Evolutionary conservation across 2,888 invertebrate genomes (phyloP), one percentile per base, ranked within the genome.

Genomic region (Idaea dimidiata): DNA sequence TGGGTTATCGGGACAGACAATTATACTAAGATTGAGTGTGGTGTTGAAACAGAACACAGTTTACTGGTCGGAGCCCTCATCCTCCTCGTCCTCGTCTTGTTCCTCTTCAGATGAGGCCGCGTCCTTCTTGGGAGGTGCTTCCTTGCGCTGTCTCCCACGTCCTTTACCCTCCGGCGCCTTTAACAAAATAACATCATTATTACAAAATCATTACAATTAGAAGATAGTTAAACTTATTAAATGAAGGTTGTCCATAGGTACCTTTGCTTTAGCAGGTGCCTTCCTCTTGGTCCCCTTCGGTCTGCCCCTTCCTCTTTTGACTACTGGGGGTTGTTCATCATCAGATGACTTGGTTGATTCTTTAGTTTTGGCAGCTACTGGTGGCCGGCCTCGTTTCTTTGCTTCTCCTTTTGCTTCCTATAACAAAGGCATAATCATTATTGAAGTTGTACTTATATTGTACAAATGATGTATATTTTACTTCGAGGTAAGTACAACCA

Each of bases 211-310:
- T 18, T 55, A 56, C 16, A 62, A 54, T 57, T 58, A 56, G 17
- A 17, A 16, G 17, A 7, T 32, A 31, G 32, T 54, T 17, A 17
- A 16, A 58, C 31, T 4, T 55, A 18, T 62, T 7, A 53, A 43
- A 24, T 55, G n/a, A 17, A 18, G 6, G 17, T 65, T 43, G 43
- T 14, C 32, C 24, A 53, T 53, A n/a, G 2, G 17, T 78, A 93
- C 93, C 88, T 93, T 93, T 71, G 84, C 84, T 73, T 91, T 93
- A 65, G 86, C 88, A 69, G 86, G 84, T 63, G 84, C 83, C 82
- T 91, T 93, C 81, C 93, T 93, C 82, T 93, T 93, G 24, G 93
- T 87, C 54, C 93, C 93, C 74, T 93, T 93, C 24, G 93, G 93
- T 71, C 93, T 87, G 70, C 93, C 93, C 77, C 93, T 82, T 18